Base-by-base conservation (phyloP, 2,888 invertebrate species). In the Melitaea athalia region DNA sequence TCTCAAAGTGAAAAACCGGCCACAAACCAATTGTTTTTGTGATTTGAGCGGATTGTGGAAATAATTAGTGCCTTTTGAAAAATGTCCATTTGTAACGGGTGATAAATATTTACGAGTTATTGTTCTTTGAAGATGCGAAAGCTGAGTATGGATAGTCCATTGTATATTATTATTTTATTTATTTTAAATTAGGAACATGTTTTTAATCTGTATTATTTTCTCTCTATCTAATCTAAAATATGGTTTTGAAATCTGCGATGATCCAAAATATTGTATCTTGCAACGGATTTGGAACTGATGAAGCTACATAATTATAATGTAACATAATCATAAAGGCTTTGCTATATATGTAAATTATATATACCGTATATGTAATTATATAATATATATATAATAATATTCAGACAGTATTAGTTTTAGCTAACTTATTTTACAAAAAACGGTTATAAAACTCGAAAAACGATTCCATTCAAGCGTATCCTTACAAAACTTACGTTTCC, bases 91-190 rank as follows among this genome's bases (percentile, higher is more conserved):
- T 89, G 88, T 84, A 86, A 88, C 85, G 88, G 87, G 88, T 88
- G 88, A 88, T 92, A 92, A 92, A 91, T 84, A 80, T 92, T 92
- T 92, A 92, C 88, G 92, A 91, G 89, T 88, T 85, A 91, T 92
- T 92, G 91, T 92, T 91, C 86, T 71, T 78, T 74, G 78, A 79
- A 78, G 79, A 75, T 59, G 77, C 62, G 81, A 77, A 82, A 81
- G 81, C 80, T 76, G 82, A 76, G 66, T 76, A 72, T 81, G 83
- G 88, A 86, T 75, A 74, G 63, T 66, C 53, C 61, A 8, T 17
- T 38, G 15, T 33, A 57, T 10, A 8, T 10, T n/a, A n/a, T n/a
- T n/a, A n/a, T n/a, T n/a, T 24, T 53, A 38, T 31, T 0, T 24
- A 6, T 5, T 24, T 24, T 24, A 24, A 24, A 24, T 24, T 24